phyloP scores from a whole-genome alignment of 1,140 invertebrate species.

The Neodiprion pinetum region DNA sequence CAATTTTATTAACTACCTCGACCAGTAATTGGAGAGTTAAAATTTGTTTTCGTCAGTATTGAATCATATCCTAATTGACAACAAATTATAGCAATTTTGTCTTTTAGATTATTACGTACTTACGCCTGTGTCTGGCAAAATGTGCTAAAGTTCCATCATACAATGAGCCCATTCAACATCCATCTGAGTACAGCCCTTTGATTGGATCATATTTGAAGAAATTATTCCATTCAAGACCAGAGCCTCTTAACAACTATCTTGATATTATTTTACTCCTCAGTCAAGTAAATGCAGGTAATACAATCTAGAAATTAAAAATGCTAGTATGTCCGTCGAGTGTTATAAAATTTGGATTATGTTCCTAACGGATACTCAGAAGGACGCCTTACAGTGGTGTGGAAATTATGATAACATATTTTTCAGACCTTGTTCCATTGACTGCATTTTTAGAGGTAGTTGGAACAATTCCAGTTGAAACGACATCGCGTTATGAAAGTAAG shows the following conservation, averaged over 20 bases:
- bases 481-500: slow-evolving; percentile 65
- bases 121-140: slow-evolving; percentile 75
- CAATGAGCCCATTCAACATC: slow-evolving; percentile 63
- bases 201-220: slow-evolving; percentile 66
- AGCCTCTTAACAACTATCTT: slow-evolving; percentile 69
- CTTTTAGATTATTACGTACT: slow-evolving; percentile 75
- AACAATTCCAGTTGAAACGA: slow-evolving; percentile 68
- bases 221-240: slow-evolving; percentile 59
- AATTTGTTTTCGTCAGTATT: slow-evolving; percentile 10
- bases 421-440: slow-evolving; percentile 70
- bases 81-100: slow-evolving; percentile 35
- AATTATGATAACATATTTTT: slow-evolving; percentile 14
- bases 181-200: slow-evolving; percentile 68
- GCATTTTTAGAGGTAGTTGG: slow-evolving; percentile 79
- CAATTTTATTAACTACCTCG: slow-evolving; percentile 12
- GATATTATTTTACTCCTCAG: slow-evolving; percentile 71
- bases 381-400: neutral
- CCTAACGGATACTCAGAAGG: neutral
- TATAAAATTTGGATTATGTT: neutral
- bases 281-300: slow-evolving; percentile 66
- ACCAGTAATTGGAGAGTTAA: neutral
- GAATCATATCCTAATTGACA: slow-evolving; percentile 19
- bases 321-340: slow-evolving; percentile 19
- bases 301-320: neutral
- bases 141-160: slow-evolving; percentile 59